Evolutionary conservation across 2,888 invertebrate species (phyloP).

Genomic region (Deilephila elpenor): DNA sequence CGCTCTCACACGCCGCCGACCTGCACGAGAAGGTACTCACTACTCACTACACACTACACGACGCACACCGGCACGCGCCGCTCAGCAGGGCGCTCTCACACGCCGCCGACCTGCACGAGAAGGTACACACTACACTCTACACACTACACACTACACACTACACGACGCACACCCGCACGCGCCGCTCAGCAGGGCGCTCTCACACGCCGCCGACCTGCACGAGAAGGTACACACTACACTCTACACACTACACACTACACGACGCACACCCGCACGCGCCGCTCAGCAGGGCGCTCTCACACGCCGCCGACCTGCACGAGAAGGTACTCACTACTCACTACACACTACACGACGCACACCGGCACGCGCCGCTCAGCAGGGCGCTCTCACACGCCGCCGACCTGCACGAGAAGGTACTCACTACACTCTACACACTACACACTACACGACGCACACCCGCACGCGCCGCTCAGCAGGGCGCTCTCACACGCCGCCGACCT

Average conservation of each 20-base stretch:
- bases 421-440: conserved; percentile 57
- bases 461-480: conserved; percentile 92
- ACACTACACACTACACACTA: too few species aligned
- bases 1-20: conserved; percentile 70
- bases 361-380: too few species aligned
- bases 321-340: too few species aligned
- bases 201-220: not conserved
- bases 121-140: too few species aligned
- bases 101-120: too few species aligned
- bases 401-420: too few species aligned
- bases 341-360: too few species aligned
- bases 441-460: conserved; percentile 79
- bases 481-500: conserved; percentile 88
- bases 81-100: conserved; percentile 57
- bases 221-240: too few species aligned
- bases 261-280: conserved; percentile 39
- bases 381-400: conserved; percentile 58
- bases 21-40: too few species aligned
- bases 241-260: too few species aligned
- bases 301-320: too few species aligned
- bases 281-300: conserved; percentile 57
- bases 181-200: conserved; percentile 58
- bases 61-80: conserved; percentile 38
- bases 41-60: conserved; percentile 11
- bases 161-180: too few species aligned